Percentiles rank a stretch among this genome's conserved stretches.
Evolutionary conservation across 30 jellyfish, hydroid and myxozoan genomes (phyloP).

Genomic region (Cassiopea xamachana): DNA sequence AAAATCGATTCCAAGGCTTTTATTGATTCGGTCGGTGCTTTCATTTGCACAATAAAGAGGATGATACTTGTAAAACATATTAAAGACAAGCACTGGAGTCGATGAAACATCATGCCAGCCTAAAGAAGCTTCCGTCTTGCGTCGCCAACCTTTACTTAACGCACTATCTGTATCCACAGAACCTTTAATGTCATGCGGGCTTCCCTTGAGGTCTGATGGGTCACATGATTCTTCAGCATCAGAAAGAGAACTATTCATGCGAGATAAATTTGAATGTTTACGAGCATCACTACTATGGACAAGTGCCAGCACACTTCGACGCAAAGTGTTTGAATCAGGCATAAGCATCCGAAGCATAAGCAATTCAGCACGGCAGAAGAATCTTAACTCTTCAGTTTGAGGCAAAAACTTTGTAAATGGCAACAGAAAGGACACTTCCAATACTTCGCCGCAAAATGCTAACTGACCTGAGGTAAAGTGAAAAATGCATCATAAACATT

Average conservation of each 20-base stretch:
- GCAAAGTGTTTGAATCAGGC: constrained; percentile 94
- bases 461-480: constrained; percentile 66
- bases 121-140: constrained; percentile 66
- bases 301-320: constrained; percentile 86
- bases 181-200: constrained; percentile 25
- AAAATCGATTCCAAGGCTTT: constrained; percentile 78
- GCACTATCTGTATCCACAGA: constrained; percentile 56
- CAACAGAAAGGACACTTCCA: constrained; percentile 79
- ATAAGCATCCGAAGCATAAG: constrained; percentile 78
- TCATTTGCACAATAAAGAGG: constrained; percentile 79
- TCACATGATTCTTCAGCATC: constrained; percentile 71
- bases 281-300: constrained; percentile 72
- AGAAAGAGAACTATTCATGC: constrained; percentile 71
- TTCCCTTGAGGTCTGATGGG: constrained; percentile 45
- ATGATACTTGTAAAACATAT: constrained; percentile 81
- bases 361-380: constrained; percentile 90
- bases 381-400: constrained; percentile 66
- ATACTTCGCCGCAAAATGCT: constrained; percentile 97
- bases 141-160: constrained; percentile 89
- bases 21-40: constrained; percentile 50
- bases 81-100: constrained; percentile 85
- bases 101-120: constrained; percentile 98
- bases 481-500: background rate
- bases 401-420: constrained; percentile 92
- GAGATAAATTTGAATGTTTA: constrained; percentile 42